Evolutionary conservation across 2,113 vertebrate genomes (phyloP).

Genomic region (Chaetodon trifascialis): DNA sequence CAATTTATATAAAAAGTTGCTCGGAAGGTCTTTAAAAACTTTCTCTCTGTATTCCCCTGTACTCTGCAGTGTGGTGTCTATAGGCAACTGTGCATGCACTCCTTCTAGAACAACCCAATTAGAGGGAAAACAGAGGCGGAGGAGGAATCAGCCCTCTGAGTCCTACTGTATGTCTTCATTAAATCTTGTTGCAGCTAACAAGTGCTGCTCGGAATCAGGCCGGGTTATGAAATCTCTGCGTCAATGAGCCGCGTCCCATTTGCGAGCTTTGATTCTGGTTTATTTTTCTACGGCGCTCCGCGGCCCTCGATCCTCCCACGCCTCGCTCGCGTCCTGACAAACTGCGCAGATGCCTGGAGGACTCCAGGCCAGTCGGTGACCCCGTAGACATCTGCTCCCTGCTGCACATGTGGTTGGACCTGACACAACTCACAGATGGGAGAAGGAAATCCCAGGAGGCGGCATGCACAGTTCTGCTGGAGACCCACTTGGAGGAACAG

Average conservation of each 20-base stretch:
- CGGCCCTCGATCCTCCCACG: conserved; percentile 28
- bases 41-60: neutral
- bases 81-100: conserved; percentile 11
- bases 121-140: conserved; percentile 33
- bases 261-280: conserved; percentile 41
- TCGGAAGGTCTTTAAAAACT: neutral
- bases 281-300: conserved; percentile 24
- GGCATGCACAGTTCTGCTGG: neutral
- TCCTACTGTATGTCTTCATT: conserved; percentile 46
- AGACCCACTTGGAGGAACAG: conserved; percentile 4
- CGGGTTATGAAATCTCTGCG: conserved; percentile 27
- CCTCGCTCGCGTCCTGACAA: conserved; percentile 23
- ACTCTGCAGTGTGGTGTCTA: conserved; percentile 16
- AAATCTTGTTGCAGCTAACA: conserved; percentile 40
- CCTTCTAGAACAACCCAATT: conserved; percentile 58
- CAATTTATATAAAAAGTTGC: conserved; percentile 8
- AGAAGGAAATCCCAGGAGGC: conserved; percentile 52
- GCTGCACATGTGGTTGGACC: conserved; percentile 44
- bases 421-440: conserved; percentile 49
- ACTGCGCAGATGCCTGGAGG: conserved; percentile 37
- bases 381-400: conserved; percentile 62
- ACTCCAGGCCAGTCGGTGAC: conserved; percentile 42
- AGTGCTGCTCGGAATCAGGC: conserved; percentile 33
- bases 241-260: conserved; percentile 41
- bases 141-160: conserved; percentile 35